These are phyloP conservation scores for Neomorphus geoffroyi DNA, from an alignment of 2,797 vertebrate species.

Conservation along the genomic window DNA sequence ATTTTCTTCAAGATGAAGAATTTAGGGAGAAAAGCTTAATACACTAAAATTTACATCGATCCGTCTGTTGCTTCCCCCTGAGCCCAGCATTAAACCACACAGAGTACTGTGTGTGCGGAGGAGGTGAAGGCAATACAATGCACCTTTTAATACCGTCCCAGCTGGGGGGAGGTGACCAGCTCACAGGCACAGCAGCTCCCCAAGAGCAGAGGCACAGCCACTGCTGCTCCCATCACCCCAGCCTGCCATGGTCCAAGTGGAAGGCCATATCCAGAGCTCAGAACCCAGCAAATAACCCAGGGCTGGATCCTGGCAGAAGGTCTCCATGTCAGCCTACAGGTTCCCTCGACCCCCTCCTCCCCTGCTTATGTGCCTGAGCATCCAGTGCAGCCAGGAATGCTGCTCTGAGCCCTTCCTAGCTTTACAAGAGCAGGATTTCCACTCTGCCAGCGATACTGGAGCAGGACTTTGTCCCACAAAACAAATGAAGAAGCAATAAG, in stretches of 20 bases:
- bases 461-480: neutral
- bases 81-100: neutral
- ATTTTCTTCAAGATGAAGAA: constrained; percentile 65
- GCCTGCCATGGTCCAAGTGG: rapidly evolving
- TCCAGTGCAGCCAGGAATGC: neutral
- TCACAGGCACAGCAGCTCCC: neutral
- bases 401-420: neutral
- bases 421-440: neutral
- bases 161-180: neutral
- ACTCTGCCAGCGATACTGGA: neutral
- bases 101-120: constrained; percentile 29
- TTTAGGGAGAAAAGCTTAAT: constrained; percentile 54
- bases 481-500: neutral
- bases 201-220: neutral
- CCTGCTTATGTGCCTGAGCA: neutral
- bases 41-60: constrained; percentile 35
- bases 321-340: neutral
- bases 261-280: neutral
- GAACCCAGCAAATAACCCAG: neutral
- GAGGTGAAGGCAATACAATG: constrained; percentile 62
- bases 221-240: neutral
- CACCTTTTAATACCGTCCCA: constrained; percentile 20
- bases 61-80: neutral
- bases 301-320: neutral
- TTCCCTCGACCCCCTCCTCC: neutral